These are phyloP conservation scores for Aleiodes sp. DNA, from an alignment of 1,140 invertebrate species.

Conservation along the genomic window DNA sequence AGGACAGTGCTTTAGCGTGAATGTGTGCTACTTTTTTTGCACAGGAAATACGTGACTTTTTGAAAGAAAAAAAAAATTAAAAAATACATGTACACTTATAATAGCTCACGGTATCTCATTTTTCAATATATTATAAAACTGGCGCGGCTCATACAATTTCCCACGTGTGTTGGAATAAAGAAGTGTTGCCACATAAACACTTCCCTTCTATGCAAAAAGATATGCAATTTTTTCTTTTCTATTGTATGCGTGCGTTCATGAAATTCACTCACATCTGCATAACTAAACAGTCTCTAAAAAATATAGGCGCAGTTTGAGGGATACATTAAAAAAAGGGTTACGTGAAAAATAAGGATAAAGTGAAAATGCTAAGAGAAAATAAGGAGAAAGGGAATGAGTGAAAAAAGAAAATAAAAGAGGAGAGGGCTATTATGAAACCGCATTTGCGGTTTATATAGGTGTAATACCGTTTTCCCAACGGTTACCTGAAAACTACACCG, in stretches of 20 bases:
- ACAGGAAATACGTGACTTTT: constrained; percentile 31
- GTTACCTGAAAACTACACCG: constrained; percentile 30
- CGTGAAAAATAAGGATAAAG: neutral
- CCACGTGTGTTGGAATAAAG: constrained; percentile 31
- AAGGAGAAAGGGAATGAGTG: no score
- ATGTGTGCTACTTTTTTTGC: neutral
- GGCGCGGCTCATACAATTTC: constrained; percentile 12
- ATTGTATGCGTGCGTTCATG: neutral
- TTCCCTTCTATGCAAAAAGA: constrained; percentile 30
- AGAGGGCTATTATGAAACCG: constrained; percentile 10
- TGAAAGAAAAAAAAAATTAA: no score
- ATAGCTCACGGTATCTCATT: neutral
- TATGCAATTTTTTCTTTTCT: no score
- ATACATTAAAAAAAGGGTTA: neutral
- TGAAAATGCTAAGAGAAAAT: neutral
- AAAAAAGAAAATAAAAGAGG: neutral
- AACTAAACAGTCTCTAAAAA: no score
- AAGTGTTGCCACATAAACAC: constrained; percentile 36
- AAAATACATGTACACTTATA: neutral
- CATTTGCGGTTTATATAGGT: constrained; percentile 16
- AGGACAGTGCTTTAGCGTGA: neutral
- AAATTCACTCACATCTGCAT: no score
- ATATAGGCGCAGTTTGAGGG: neutral
- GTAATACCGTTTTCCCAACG: constrained; percentile 22
- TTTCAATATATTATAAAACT: constrained; percentile 15